These are phyloP conservation scores for Rhodophaea formosa DNA, from an alignment of 2,888 invertebrate genomes.

Conservation along the genomic window DNA sequence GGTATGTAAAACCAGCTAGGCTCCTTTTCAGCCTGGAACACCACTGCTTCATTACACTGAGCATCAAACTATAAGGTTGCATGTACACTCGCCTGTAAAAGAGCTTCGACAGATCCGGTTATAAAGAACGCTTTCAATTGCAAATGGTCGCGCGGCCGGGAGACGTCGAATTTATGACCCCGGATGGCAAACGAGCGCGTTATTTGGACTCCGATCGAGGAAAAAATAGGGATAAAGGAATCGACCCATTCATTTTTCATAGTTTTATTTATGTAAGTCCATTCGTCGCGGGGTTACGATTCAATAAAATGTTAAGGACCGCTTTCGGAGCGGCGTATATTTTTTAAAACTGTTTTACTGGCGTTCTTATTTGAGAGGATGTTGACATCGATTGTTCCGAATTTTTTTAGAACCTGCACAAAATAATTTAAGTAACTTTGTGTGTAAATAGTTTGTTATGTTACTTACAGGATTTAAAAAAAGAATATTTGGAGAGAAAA, in stretches of 20 bases:
- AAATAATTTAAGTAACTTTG: too few relatives aligned
- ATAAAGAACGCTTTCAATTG: conserved; percentile 77
- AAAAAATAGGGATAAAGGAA: conserved; percentile 67
- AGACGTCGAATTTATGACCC: conserved; percentile 66
- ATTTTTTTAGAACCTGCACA: too few relatives aligned
- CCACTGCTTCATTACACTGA: too few relatives aligned
- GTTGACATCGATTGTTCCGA: conserved; percentile 6
- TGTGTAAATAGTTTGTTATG: too few relatives aligned
- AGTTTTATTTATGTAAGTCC: conserved; percentile 70
- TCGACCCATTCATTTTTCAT: conserved; percentile 68
- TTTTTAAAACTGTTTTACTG: conserved; percentile 24
- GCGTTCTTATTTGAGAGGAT: conserved; percentile 8
- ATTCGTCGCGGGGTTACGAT: conserved; percentile 53
- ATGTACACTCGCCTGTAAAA: conserved; percentile 58
- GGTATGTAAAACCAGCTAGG: too few relatives aligned
- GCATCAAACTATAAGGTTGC: conserved; percentile 22
- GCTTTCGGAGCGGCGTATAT: conserved; percentile 29
- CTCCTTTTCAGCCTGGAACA: too few relatives aligned
- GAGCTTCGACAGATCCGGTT: conserved; percentile 68
- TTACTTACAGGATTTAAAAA: too few relatives aligned
- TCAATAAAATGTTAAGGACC: conserved; percentile 50
- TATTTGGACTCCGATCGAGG: conserved; percentile 64
- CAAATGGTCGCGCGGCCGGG: conserved; percentile 69
- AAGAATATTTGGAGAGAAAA: too few relatives aligned
- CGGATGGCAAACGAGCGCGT: conserved; percentile 63